Evolutionary conservation across 2,113 vertebrate genomes (phyloP).

Genomic region (Brevimyrus niger): DNA sequence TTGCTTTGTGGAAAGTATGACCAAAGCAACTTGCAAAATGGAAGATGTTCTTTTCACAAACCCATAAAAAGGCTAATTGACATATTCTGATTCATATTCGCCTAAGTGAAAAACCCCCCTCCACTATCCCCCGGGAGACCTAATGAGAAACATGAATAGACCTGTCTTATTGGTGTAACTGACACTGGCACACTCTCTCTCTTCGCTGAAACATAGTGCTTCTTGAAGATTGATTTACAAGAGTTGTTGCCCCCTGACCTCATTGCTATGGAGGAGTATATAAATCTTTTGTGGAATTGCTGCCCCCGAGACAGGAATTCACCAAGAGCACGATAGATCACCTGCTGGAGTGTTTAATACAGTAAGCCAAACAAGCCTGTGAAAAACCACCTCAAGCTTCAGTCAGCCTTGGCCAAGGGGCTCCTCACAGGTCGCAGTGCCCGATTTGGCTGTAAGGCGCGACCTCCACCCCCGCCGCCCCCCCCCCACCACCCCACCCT

Average conservation of each 20-base stretch:
- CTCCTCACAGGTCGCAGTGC: neutral
- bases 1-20: neutral
- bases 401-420: neutral
- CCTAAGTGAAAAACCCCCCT: neutral
- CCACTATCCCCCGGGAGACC: neutral
- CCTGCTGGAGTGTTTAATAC: neutral
- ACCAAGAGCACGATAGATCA: neutral
- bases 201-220: neutral
- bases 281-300: neutral
- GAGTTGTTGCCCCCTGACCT: neutral
- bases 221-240: neutral
- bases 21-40: neutral
- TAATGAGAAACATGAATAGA: neutral
- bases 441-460: neutral
- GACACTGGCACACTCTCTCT: neutral
- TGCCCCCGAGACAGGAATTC: neutral
- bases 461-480: too few species aligned
- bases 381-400: neutral
- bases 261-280: neutral
- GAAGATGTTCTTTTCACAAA: neutral
- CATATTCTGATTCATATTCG: neutral
- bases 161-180: neutral
- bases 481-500: neutral
- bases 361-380: neutral
- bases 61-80: neutral